phyloP scores from a whole-genome alignment of 1,140 invertebrate genomes.

The Ditylenchus dipsaci region DNA sequence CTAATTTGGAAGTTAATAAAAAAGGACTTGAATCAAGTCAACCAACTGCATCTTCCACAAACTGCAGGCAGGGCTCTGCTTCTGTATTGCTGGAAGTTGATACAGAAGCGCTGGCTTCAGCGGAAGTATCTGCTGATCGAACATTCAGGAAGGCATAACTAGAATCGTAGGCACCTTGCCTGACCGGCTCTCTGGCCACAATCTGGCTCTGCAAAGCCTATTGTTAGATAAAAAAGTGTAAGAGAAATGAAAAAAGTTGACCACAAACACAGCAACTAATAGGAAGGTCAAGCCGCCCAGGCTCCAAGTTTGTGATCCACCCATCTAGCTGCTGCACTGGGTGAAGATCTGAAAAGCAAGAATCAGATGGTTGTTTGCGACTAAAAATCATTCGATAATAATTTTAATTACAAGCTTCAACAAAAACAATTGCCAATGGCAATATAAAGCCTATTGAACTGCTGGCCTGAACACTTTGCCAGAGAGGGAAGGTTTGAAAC shows the following conservation, averaged over 20 bases:
- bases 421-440: no score
- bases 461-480: no score
- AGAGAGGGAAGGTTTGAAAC: no score
- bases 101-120: constrained; percentile 15
- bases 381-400: no score
- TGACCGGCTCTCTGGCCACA: background rate
- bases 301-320: background rate
- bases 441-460: no score
- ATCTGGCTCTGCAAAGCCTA: background rate
- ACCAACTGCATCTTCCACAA: constrained; percentile 16
- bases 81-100: constrained; percentile 38
- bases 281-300: background rate
- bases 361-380: no score
- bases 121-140: background rate
- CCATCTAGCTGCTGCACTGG: no score
- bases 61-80: constrained; percentile 18
- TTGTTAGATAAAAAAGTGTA: background rate
- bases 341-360: background rate
- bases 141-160: constrained; percentile 38
- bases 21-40: constrained; percentile 13
- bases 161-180: constrained; percentile 20
- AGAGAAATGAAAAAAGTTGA: background rate
- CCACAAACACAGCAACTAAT: no score
- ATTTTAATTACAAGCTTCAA: no score
- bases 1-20: no score